Conservation (phyloP, 2,888 invertebrate genomes). For the Polyommatus iphigenia region DNA sequence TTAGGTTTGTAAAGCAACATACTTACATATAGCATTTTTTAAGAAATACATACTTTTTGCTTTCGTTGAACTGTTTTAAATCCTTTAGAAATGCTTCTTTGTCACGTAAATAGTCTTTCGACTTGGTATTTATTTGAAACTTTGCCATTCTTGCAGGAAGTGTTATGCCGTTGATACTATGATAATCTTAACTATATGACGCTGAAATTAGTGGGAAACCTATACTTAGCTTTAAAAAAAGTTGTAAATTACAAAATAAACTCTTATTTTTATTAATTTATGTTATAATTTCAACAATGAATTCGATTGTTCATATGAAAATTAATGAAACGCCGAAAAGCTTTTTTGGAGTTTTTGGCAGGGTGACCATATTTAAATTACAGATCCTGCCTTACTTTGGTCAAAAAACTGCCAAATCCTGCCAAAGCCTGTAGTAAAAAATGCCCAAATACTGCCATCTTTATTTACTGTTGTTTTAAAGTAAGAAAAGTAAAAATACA, state of each 20-base stretch:
- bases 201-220: neutral
- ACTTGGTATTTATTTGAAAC: slow-evolving; percentile 74
- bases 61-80: slow-evolving; percentile 93
- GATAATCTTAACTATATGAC: neutral
- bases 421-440: no score
- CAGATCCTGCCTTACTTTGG: no score
- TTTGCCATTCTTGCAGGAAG: slow-evolving; percentile 65
- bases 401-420: no score
- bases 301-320: neutral
- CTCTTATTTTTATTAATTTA: neutral
- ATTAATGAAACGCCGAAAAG: slow-evolving; percentile 35
- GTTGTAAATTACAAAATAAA: neutral
- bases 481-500: no score
- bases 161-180: neutral
- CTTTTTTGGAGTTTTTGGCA: slow-evolving; percentile 29
- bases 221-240: neutral
- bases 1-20: neutral
- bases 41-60: slow-evolving; percentile 88
- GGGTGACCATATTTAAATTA: no score
- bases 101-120: slow-evolving; percentile 88
- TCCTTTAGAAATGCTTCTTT: slow-evolving; percentile 90
- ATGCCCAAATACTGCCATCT: no score
- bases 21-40: neutral
- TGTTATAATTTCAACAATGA: slow-evolving; percentile 4
- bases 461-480: no score